Base-by-base conservation (phyloP, 2,797 vertebrate genomes). In the Mareca penelope region DNA sequence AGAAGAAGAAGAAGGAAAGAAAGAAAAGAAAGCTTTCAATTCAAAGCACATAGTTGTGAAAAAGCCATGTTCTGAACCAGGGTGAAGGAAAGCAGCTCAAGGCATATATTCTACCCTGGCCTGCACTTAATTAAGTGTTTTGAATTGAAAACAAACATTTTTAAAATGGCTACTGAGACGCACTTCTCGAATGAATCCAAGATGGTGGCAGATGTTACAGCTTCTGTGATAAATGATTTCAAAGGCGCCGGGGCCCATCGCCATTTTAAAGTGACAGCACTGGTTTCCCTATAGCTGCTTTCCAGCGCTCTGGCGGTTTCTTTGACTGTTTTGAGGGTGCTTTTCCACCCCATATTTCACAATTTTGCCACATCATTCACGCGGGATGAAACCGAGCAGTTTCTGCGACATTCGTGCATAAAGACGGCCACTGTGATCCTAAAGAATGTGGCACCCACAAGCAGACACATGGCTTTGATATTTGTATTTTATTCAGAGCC, bases 371-470 rank as follows among this genome's bases (percentile, higher is more conserved):
- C 96, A 96, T 95, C 95, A 93, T 87, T 96, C 85, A 39, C 42
- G 29, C 1, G 24, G 93, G 89, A 82, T 94, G 89, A 91, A 96
- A 94, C 88, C 0, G 9, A 96, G 81, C 40, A 0, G 3, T 88
- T 96, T 95, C 94, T 94, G 91, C 63, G 88, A 96, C 94, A 91
- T 97, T 94, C 89, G 91, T 96, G 95, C 91, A 94, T 95, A 94
- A 87, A 93, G 94, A 94, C 0, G 1, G 95, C 89, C 91, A 94
- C 95, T 95, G 80, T 95, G 94, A 96, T 97, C 89, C 79, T 85
- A 77, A 97, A 86, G 96, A 96, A 97, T 97, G 95, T 97, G 91
- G 88, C 94, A 97, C 94, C 95, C 96, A 94, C 96, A 96, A 97
- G 78, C 64, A 91, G 80, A 97, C 95, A 96, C 94, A 97, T 96